Evolutionary conservation across 2,797 vertebrate species (phyloP), one percentile per base, ranked within the genome.

Genomic region (Telmatherina bonti): DNA sequence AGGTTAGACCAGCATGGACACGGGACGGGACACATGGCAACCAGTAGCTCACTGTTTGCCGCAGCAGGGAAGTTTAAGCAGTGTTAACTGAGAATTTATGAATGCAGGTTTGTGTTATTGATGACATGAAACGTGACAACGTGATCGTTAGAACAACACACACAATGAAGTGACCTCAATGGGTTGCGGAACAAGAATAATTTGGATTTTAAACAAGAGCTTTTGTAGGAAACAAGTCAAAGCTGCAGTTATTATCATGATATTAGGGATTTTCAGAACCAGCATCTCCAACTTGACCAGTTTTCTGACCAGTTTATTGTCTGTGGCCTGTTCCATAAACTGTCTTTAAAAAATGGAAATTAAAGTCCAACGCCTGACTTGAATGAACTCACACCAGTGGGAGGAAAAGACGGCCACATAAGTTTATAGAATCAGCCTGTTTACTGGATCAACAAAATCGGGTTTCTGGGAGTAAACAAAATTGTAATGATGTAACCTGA

Each of bases 1-100:
- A 88, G 89, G 91, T 94, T 95, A 94, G 93, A 88, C 81, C 70
- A 87, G 78, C 74, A 71, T 67, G 70, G 85, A 91, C 67, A 61
- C 45, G 51, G 64, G 73, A 68, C 64, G 73, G 66, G 65, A 79
- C 52, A 33, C 71, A 76, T 84, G 84, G 84, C 89, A 91, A 86
- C 57, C 90, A 90, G 87, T 16, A 20, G 76, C 33, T 57, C 47
- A 41, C 87, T 81, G 85, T 83, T 93, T 92, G 89, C 89, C 88
- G n/a, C 83, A 62, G 60, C 74, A 53, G 79, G 75, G 66, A 30
- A 67, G 65, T 87, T 88, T 84, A 91, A 43, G 88, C 81, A 67
- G 78, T 49, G 82, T 79, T 89, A 81, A 72, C 29, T 33, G 70
- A 47, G 62, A 75, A 88, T 89, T 89, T 83, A 82, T 58, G 22